Percentiles rank a stretch among this genome's conserved stretches.
Evolutionary conservation across 2,888 invertebrate genomes (phyloP).

Genomic region (Homarus gammarus): DNA sequence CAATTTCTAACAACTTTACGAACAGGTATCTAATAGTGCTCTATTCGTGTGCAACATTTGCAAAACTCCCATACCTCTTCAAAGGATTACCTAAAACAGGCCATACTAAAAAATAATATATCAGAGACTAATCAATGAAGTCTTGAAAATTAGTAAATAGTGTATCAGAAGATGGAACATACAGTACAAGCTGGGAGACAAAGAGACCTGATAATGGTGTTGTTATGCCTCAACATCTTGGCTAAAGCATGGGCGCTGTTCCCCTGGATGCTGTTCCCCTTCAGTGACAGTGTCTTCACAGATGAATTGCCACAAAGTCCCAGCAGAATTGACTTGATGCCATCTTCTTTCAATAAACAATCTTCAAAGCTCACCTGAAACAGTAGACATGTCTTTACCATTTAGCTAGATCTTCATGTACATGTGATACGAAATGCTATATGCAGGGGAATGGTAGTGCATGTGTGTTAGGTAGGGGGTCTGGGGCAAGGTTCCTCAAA

Average conservation of each 20-base stretch:
- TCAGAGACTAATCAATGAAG: not conserved
- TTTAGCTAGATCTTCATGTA: not conserved
- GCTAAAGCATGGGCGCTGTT: slow-evolving; percentile 39
- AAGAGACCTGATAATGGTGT: slow-evolving; percentile 47
- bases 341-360: slow-evolving; percentile 62
- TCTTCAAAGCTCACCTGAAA: slow-evolving; percentile 65
- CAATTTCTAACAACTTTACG: too few relatives aligned
- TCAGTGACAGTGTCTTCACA: slow-evolving; percentile 58
- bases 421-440: not conserved
- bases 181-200: too few relatives aligned
- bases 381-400: not conserved
- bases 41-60: too few relatives aligned
- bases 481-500: too few relatives aligned
- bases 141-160: not conserved
- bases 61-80: too few relatives aligned
- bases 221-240: slow-evolving; percentile 54
- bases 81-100: too few relatives aligned
- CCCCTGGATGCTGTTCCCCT: slow-evolving; percentile 68
- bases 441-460: not conserved
- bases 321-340: slow-evolving; percentile 59
- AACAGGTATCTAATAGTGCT: too few relatives aligned
- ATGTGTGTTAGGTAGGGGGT: too few relatives aligned
- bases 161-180: not conserved
- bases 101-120: too few relatives aligned
- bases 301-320: slow-evolving; percentile 57